Conservation (phyloP, 2,113 vertebrate genomes). For the Chascanopsetta lugubris region DNA sequence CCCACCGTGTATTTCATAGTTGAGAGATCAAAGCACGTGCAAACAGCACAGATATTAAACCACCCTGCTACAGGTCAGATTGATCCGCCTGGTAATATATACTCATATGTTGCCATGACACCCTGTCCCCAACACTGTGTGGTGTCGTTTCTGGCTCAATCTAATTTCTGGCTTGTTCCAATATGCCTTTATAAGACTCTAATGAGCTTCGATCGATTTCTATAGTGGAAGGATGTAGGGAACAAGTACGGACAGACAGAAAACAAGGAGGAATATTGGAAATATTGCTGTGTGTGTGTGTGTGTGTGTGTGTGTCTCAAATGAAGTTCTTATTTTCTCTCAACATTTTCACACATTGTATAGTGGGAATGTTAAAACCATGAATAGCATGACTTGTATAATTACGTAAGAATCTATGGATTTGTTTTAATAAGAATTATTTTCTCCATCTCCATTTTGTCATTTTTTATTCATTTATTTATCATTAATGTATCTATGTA, state of each 20-base stretch:
- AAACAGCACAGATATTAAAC: conserved; percentile 21
- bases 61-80: conserved; percentile 15
- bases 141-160: conserved; percentile 16
- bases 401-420: too few relatives aligned
- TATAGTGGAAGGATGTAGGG: conserved; percentile 11
- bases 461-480: too few relatives aligned
- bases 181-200: conserved; percentile 37
- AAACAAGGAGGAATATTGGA: background rate
- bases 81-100: conserved; percentile 42
- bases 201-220: conserved; percentile 40
- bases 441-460: too few relatives aligned
- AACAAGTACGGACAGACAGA: conserved; percentile 19
- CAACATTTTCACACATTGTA: too few relatives aligned
- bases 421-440: too few relatives aligned
- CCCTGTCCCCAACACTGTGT: background rate
- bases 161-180: conserved; percentile 23
- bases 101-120: conserved; percentile 34
- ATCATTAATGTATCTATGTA: too few relatives aligned
- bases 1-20: too few relatives aligned
- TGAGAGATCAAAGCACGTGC: background rate
- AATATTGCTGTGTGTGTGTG: too few relatives aligned
- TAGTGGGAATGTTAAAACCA: too few relatives aligned
- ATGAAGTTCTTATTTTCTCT: too few relatives aligned
- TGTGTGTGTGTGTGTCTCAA: too few relatives aligned
- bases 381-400: too few relatives aligned